Percentiles rank a stretch among this genome's conserved stretches.
Conservation (phyloP, 2,113 vertebrate genomes). For the Tragulus kanchil region DNA sequence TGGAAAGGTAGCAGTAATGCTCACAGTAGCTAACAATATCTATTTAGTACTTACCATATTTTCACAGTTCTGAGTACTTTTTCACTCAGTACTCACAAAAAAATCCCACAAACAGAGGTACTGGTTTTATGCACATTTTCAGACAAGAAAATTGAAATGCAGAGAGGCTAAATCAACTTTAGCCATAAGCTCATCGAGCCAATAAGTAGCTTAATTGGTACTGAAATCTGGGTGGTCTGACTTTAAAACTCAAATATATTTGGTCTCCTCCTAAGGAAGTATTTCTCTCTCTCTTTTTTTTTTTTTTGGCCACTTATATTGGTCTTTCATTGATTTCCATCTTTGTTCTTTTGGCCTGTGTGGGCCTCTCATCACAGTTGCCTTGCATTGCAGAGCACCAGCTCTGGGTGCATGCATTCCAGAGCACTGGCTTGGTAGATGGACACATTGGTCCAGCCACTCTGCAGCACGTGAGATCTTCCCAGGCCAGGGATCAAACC, state of each 20-base stretch:
- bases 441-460: no score
- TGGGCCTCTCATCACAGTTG: no score
- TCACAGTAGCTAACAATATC: background rate
- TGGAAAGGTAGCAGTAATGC: background rate
- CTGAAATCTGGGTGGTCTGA: background rate
- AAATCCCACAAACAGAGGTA: background rate
- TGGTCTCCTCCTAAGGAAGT: background rate
- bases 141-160: constrained; percentile 1
- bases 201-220: constrained; percentile 4
- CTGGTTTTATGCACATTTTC: constrained; percentile 8
- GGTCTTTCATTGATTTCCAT: no score
- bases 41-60: background rate
- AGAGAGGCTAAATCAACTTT: background rate
- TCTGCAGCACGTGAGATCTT: no score
- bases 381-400: no score
- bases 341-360: no score
- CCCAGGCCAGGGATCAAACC: no score
- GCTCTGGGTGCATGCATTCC: no score
- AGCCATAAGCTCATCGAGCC: background rate
- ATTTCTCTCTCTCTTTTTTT: background rate
- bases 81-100: background rate
- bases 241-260: background rate
- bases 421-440: no score
- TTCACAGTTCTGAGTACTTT: background rate
- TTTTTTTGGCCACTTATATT: no score